Evolutionary conservation across 92 coral and sea anemone species (phyloP).

Genomic region (Anthopleura xanthogrammica): DNA sequence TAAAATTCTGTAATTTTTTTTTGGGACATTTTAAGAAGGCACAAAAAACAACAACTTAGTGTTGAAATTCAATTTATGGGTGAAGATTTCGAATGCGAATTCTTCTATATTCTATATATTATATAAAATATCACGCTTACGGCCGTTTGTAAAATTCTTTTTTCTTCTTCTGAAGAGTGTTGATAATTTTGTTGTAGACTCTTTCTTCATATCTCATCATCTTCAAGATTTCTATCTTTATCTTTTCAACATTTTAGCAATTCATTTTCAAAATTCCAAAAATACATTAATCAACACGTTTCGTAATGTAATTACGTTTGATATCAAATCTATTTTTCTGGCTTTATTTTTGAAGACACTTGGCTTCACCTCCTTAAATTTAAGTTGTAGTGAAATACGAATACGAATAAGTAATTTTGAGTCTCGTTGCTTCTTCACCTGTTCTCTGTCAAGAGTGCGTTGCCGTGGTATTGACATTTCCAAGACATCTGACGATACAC

Average conservation of each 20-base stretch:
- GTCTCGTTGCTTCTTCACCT: constrained; percentile 4
- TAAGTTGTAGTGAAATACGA: background rate
- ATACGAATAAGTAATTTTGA: background rate
- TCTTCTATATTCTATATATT: too few relatives aligned
- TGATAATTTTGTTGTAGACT: background rate
- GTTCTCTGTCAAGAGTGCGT: background rate
- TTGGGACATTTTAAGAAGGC: too few relatives aligned
- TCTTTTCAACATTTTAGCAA: too few relatives aligned
- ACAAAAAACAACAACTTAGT: too few relatives aligned
- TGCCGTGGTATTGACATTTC: background rate
- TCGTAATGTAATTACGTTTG: background rate
- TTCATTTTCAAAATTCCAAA: too few relatives aligned
- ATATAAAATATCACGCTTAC: too few relatives aligned
- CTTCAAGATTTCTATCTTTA: background rate
- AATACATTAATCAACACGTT: background rate
- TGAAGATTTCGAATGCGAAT: too few relatives aligned
- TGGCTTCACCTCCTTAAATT: background rate
- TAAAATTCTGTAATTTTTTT: too few relatives aligned
- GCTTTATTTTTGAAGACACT: background rate
- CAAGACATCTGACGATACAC: background rate
- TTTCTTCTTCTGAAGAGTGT: background rate
- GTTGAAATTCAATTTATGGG: too few relatives aligned
- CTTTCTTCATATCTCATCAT: background rate
- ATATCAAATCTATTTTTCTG: background rate
- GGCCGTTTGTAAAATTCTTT: too few relatives aligned